phyloP scores from a whole-genome alignment of 2,797 vertebrate species.

The Lithobates sylvaticus region DNA sequence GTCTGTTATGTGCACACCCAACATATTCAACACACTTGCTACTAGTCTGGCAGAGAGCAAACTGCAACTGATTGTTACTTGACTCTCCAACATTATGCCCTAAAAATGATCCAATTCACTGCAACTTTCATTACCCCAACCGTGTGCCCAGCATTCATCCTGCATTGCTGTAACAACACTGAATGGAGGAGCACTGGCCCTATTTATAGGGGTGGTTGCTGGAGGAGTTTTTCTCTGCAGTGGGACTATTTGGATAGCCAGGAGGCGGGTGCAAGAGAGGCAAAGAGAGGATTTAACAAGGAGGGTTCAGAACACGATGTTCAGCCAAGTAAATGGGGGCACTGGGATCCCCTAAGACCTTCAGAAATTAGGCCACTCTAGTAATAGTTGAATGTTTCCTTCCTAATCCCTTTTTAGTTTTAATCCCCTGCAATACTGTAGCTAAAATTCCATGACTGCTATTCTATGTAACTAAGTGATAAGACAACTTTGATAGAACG shows the following conservation, averaged over 20 bases:
- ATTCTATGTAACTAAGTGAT: not conserved
- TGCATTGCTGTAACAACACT: slow-evolving; percentile 15
- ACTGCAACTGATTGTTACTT: too few species aligned
- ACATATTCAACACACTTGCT: too few species aligned
- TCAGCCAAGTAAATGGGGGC: slow-evolving; percentile 43
- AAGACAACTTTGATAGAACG: not conserved
- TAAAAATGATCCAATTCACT: not conserved
- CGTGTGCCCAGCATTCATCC: not conserved
- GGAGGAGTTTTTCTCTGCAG: slow-evolving; percentile 25
- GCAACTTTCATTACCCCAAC: not conserved
- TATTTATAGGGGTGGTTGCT: slow-evolving; percentile 57
- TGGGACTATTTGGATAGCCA: slow-evolving; percentile 25
- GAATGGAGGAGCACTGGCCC: slow-evolving; percentile 32
- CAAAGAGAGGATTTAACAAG: not conserved
- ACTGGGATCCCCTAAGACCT: slow-evolving; percentile 27
- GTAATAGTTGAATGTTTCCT: slow-evolving; percentile 9
- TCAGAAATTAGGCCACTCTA: slow-evolving; percentile 48
- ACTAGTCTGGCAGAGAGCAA: too few species aligned
- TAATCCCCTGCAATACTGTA: slow-evolving; percentile 51
- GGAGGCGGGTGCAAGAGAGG: slow-evolving; percentile 10
- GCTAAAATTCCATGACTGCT: slow-evolving; percentile 4
- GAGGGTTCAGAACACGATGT: slow-evolving; percentile 38
- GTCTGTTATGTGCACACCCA: too few species aligned
- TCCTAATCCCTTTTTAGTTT: slow-evolving; percentile 29
- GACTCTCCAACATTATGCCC: too few species aligned